phyloP scores from a whole-genome alignment of 1,140 invertebrate species.

The Drosophila ironensis region DNA sequence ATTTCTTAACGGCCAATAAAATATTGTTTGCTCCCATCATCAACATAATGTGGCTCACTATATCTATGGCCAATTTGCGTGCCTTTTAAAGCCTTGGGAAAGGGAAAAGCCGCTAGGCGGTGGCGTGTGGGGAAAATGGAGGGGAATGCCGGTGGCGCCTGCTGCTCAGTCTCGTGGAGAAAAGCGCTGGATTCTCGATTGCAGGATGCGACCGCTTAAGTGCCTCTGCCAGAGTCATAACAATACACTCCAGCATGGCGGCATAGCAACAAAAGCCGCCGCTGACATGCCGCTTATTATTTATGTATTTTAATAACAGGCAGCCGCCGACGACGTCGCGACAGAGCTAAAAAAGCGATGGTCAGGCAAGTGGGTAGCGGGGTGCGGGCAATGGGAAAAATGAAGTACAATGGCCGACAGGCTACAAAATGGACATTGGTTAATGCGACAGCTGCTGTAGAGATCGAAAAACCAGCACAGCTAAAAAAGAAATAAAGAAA shows the following conservation, averaged over 20 bases:
- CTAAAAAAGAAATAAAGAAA: not conserved
- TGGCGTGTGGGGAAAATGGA: not conserved
- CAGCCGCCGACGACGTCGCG: slow-evolving; percentile 46
- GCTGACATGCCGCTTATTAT: slow-evolving; percentile 79
- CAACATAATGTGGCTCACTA: slow-evolving; percentile 32
- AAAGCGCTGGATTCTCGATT: slow-evolving; percentile 29
- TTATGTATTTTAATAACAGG: slow-evolving; percentile 79
- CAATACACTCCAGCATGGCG: slow-evolving; percentile 55
- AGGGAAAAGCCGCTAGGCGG: not conserved
- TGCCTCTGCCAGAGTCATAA: slow-evolving; percentile 70
- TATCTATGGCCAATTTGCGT: slow-evolving; percentile 49
- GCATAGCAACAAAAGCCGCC: slow-evolving; percentile 71
- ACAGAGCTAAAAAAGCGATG: slow-evolving; percentile 25
- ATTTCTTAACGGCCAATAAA: slow-evolving; percentile 42
- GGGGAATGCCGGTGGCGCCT: slow-evolving; percentile 22
- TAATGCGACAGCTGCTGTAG: slow-evolving; percentile 73
- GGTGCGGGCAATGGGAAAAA: slow-evolving; percentile 1
- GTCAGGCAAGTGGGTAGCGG: not conserved
- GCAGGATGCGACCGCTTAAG: slow-evolving; percentile 74
- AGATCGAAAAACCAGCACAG: slow-evolving; percentile 27
- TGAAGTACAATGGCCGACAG: slow-evolving; percentile 63
- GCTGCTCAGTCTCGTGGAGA: slow-evolving; percentile 26
- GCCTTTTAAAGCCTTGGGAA: slow-evolving; percentile 10
- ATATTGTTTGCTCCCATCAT: slow-evolving; percentile 33
- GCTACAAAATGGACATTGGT: slow-evolving; percentile 74